Base-by-base conservation (phyloP, 2,797 vertebrate genomes). In the Chaunax sp. region DNA sequence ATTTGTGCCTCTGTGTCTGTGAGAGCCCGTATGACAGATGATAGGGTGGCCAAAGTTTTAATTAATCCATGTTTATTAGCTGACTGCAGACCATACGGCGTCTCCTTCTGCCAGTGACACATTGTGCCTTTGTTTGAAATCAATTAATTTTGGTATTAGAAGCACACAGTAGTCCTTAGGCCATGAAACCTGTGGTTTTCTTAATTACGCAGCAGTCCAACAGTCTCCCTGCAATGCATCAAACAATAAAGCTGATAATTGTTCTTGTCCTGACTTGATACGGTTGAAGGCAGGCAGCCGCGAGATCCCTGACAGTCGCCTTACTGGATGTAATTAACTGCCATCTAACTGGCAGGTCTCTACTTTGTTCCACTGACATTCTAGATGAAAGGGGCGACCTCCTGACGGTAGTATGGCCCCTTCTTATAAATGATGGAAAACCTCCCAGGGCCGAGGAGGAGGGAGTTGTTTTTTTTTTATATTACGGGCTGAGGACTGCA, bases 121-220 rank as follows among this genome's bases (percentile, higher is more conserved):
- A 14, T 45, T 47, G 65, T 55, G 74, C 54, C 72, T 75, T 81
- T 85, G 58, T 83, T 65, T 67, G 40, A 69, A 77, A 80, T 67
- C 58, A 63, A 66, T 83, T 68, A 0, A 46, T 72, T 76, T 74
- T 35, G 37, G 15, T 67, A 75, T 82, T 26, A 78, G 25, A 81
- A 72, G 73, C 72, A 38, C 70, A 23, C 41, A 38, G 45, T 5
- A 13, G 56, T 28, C 77, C 15, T 30, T 12, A 30, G 33, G 63
- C 58, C 28, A 14, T 33, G 67, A 49, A 19, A 40, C 50, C 63
- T 51, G 50, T 35, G 45, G 62, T 59, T 69, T 53, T 30, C 59
- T 64, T 78, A 66, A 80, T 80, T 80, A 62, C 54, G 22, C 43
- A 49, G 43, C 71, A 35, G 58, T 19, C 1, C 1, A n/a, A n/a